Conservation (phyloP, 2,113 vertebrate genomes). For the Astatotilapia flaviijosephi region DNA sequence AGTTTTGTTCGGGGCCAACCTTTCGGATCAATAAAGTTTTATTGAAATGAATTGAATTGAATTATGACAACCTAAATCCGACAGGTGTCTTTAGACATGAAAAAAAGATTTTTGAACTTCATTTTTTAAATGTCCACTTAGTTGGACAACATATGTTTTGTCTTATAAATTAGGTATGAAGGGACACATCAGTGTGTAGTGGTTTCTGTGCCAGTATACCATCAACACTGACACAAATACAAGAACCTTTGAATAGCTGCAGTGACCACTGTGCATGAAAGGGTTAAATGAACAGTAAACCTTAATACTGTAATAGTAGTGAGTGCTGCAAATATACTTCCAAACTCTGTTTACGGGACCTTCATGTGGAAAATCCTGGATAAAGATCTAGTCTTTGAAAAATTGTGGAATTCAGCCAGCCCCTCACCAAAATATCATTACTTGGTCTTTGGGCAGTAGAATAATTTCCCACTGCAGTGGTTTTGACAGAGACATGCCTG, state of each 20-base stretch:
- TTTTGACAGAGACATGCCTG: neutral
- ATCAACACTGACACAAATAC: neutral
- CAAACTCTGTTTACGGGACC: neutral
- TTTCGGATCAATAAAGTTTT: neutral
- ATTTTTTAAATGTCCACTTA: neutral
- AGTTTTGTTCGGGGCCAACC: neutral
- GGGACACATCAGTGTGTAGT: neutral
- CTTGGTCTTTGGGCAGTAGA: neutral
- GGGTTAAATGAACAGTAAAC: neutral
- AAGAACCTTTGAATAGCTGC: neutral
- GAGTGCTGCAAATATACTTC: neutral
- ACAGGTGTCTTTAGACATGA: neutral
- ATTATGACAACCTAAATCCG: neutral
- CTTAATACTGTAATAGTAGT: neutral
- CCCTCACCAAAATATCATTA: neutral
- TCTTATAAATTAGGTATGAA: neutral
- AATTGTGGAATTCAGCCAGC: neutral
- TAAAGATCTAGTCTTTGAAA: neutral
- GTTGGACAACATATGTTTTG: neutral
- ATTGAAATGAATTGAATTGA: neutral
- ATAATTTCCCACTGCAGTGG: neutral
- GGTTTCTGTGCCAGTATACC: neutral
- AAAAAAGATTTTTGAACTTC: neutral
- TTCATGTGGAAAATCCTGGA: neutral
- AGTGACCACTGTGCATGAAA: neutral